Percentiles rank a stretch among this genome's conserved stretches.
phyloP scores from a whole-genome alignment of 2,797 vertebrate genomes.

The Peromyscus aztecus region DNA sequence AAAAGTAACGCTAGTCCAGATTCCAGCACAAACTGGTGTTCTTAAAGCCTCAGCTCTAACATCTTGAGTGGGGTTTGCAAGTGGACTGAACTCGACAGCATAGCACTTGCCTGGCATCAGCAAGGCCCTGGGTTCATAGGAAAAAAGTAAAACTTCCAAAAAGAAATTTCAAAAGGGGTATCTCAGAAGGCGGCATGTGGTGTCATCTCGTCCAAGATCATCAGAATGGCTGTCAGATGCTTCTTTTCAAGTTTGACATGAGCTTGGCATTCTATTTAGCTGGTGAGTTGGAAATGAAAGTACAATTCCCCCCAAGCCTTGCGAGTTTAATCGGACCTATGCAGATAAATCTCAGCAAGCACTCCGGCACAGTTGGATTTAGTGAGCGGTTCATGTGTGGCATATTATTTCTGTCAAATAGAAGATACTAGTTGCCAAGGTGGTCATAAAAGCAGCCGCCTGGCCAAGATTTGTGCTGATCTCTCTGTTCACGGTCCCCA shows the following conservation, averaged over 20 bases:
- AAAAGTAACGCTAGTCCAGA: not conserved
- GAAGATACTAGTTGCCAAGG: slow-evolving; percentile 1
- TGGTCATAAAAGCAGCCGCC: slow-evolving; percentile 46
- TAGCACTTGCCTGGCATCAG: not conserved
- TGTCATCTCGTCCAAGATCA: not conserved
- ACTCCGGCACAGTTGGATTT: slow-evolving; percentile 44
- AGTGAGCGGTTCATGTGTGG: slow-evolving; percentile 40
- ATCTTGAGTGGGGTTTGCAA: not conserved
- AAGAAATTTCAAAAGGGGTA: not conserved
- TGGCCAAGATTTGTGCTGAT: slow-evolving; percentile 48
- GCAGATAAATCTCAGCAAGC: slow-evolving; percentile 56
- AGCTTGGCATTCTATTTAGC: not conserved
- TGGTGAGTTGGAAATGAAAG: not conserved
- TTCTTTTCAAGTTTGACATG: not conserved
- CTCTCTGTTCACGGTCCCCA: not conserved
- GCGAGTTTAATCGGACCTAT: slow-evolving; percentile 14
- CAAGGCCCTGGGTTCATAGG: not conserved
- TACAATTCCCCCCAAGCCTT: not conserved
- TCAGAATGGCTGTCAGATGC: not conserved
- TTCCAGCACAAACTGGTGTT: not conserved
- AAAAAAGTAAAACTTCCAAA: not conserved
- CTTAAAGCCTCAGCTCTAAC: not conserved
- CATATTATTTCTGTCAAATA: slow-evolving; percentile 64
- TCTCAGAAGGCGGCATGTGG: not conserved
- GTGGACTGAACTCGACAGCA: not conserved